Percentiles rank a stretch among this genome's conserved stretches.
phyloP scores from a whole-genome alignment of 2,113 vertebrate species.

The Phrynocephalus versicolor region DNA sequence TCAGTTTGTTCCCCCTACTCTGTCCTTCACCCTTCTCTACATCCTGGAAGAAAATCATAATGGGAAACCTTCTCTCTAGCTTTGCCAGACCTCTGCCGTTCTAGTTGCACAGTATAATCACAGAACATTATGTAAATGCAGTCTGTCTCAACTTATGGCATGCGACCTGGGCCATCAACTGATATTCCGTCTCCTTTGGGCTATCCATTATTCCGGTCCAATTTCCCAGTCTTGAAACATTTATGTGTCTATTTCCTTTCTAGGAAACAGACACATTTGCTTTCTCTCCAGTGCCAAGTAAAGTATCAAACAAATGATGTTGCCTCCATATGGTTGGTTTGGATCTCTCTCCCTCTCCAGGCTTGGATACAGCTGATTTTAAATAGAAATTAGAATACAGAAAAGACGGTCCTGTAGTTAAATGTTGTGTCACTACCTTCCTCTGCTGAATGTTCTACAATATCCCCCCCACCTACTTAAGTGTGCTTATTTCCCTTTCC shows the following conservation, averaged over 20 bases:
- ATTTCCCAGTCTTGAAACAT: constrained; percentile 45
- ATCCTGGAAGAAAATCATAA: neutral
- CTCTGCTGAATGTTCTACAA: constrained; percentile 72
- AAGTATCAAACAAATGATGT: constrained; percentile 33
- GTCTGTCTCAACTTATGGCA: constrained; percentile 6
- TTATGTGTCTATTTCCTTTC: constrained; percentile 49
- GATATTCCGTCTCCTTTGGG: constrained; percentile 51
- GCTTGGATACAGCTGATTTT: constrained; percentile 9
- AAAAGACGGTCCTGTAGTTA: constrained; percentile 33
- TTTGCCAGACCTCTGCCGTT: constrained; percentile 9
- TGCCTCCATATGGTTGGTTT: constrained; percentile 1
- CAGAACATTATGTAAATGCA: constrained; percentile 69
- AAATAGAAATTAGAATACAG: constrained; percentile 7
- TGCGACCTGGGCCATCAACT: constrained; percentile 44
- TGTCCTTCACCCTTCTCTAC: neutral
- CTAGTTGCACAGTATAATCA: constrained; percentile 61
- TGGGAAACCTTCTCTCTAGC: constrained; percentile 1
- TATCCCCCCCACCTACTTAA: constrained; percentile 45
- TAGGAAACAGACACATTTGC: neutral
- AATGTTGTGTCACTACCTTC: constrained; percentile 72
- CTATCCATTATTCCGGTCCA: constrained; percentile 19
- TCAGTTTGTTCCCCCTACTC: constrained; percentile 47
- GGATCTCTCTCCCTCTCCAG: neutral
- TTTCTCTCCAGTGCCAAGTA: neutral
- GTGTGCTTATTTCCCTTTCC: constrained; percentile 11